Base-by-base conservation (phyloP, 2,888 invertebrate species). In the Amiota minor region DNA sequence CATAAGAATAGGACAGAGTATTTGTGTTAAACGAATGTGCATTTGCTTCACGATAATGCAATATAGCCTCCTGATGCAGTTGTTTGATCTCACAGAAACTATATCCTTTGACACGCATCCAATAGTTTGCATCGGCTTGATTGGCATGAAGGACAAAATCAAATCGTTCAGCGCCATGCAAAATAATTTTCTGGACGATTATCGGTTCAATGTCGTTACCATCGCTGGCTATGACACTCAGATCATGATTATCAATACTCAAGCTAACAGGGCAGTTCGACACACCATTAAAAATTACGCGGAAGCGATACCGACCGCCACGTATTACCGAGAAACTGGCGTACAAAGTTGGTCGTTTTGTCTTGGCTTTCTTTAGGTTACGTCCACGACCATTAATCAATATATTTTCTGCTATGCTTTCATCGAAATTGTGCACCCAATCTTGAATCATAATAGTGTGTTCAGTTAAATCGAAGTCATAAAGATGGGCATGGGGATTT, bases 171-270 rank as follows among this genome's bases (percentile, higher is more conserved):
- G 84, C 88, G 1, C 83, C 85, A 75, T 87, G 82, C 2, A 88
- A 75, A 62, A 83, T 81, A 2, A 88, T 80, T 73, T 85, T 86
- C 70, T 86, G 84, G 23, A 88, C 88, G 16, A 77, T 74, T 2
- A 88, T 78, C 0, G 88, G 88, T 67, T 88, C 88, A 45, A 88
- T 82, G 59, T 88, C 88, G 68, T 86, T 86, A 68, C 86, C 88
- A 80, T 88, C 88, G 75, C 81, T 84, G 45, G 86, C 74, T 12
- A 88, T 88, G 9, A 88, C 84, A 68, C 83, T 74, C 53, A 88
- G 68, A 46, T 87, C 78, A 53, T 88, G 88, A 6, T 82, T 78
- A 64, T 88, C 88, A 14, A 88, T 82, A 70, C 84, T 86, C 16
- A 88, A 10, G 59, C 84, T 81, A 4, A 88, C 72, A 0, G 88